Evolutionary conservation across 2,113 vertebrate species (phyloP).

Genomic region (Cygnus atratus): DNA sequence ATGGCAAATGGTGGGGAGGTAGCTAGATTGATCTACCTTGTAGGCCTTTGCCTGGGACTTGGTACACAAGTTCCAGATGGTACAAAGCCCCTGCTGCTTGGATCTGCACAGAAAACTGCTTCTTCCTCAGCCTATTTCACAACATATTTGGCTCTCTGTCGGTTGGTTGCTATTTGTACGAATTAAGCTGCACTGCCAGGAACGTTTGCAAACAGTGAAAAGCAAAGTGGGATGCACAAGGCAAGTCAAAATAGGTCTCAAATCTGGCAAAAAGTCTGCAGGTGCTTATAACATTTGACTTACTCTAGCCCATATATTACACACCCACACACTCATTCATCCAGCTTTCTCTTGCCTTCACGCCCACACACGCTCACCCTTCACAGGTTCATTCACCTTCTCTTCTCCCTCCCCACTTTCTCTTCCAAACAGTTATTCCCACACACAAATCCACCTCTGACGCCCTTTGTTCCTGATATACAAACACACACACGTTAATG

Average conservation of each 20-base stretch:
- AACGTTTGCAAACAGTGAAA: conserved; percentile 61
- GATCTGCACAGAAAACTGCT: conserved; percentile 34
- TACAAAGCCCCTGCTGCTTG: conserved; percentile 61
- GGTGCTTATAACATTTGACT: conserved; percentile 39
- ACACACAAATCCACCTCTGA: not conserved
- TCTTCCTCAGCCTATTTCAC: conserved; percentile 59
- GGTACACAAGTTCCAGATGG: conserved; percentile 62
- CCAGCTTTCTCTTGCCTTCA: conserved; percentile 29
- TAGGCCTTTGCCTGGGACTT: conserved; percentile 38
- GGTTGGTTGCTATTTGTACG: conserved; percentile 57
- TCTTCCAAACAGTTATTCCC: not conserved
- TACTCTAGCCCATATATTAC: conserved; percentile 22
- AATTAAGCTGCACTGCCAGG: conserved; percentile 54
- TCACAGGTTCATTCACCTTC: conserved; percentile 44
- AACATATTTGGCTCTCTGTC: conserved; percentile 45
- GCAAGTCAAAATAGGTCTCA: conserved; percentile 44
- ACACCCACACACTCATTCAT: conserved; percentile 39
- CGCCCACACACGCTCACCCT: not conserved
- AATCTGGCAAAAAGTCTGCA: conserved; percentile 5
- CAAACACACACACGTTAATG: not conserved
- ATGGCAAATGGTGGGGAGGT: conserved; percentile 20
- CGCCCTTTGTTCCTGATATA: not conserved
- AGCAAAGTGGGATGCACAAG: conserved; percentile 55
- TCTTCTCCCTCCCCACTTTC: not conserved
- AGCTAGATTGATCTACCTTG: conserved; percentile 37